These are phyloP conservation scores for Cosmopolites sordidus DNA, from an alignment of 2,888 invertebrate genomes.

Conservation along the genomic window DNA sequence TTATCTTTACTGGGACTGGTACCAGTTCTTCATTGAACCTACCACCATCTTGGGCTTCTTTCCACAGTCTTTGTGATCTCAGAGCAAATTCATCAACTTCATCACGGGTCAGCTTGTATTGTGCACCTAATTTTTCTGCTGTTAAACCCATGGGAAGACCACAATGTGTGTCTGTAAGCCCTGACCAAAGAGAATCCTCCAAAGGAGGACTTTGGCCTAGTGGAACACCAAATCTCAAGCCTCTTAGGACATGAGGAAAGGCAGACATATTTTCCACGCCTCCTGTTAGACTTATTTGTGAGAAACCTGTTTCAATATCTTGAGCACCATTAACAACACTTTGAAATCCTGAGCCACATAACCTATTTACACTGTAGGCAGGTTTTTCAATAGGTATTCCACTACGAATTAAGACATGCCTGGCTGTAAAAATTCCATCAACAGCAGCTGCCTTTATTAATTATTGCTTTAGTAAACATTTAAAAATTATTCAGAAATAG, in stretches of 20 bases:
- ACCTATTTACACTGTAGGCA: slow-evolving; percentile 82
- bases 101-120: slow-evolving; percentile 74
- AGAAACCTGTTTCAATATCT: slow-evolving; percentile 82
- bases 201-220: slow-evolving; percentile 72
- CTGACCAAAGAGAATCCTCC: slow-evolving; percentile 88
- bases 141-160: slow-evolving; percentile 95
- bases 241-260: slow-evolving; percentile 79
- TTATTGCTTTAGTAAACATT: background rate
- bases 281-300: slow-evolving; percentile 83
- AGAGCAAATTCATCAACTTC: slow-evolving; percentile 84
- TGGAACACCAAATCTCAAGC: slow-evolving; percentile 81
- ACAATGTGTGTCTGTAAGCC: slow-evolving; percentile 82
- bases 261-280: slow-evolving; percentile 96
- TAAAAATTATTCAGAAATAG: background rate
- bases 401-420: slow-evolving; percentile 80
- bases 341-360: slow-evolving; percentile 98
- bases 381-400: slow-evolving; percentile 86
- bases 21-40: slow-evolving; percentile 86
- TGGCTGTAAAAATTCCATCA: slow-evolving; percentile 81
- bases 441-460: slow-evolving; percentile 53
- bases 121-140: slow-evolving; percentile 86
- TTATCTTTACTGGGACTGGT: slow-evolving; percentile 78
- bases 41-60: slow-evolving; percentile 81
- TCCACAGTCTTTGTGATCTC: slow-evolving; percentile 84
- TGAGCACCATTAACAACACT: slow-evolving; percentile 86